Evolutionary conservation across 1,140 invertebrate species (phyloP).

Genomic region (Diprion similis): DNA sequence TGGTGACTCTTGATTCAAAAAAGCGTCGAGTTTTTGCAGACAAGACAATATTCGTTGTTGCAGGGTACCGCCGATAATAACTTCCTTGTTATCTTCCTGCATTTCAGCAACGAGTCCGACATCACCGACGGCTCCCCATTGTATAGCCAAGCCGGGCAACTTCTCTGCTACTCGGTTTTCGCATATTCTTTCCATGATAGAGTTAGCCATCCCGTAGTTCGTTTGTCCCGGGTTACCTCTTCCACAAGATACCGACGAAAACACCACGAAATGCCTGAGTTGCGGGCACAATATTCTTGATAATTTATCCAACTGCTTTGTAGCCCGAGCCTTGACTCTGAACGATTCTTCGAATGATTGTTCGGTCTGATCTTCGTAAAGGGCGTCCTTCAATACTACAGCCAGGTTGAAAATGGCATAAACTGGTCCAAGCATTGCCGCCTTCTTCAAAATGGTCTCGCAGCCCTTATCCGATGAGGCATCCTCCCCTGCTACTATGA

Average conservation of each 20-base stretch:
- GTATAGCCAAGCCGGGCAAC: constrained; percentile 64
- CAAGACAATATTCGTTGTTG: constrained; percentile 75
- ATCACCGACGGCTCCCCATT: constrained; percentile 69
- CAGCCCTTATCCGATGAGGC: constrained; percentile 69
- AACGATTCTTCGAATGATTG: constrained; percentile 65
- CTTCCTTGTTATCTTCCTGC: constrained; percentile 70
- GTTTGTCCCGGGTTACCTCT: constrained; percentile 72
- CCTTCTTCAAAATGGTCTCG: constrained; percentile 66
- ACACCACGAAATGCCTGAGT: constrained; percentile 31
- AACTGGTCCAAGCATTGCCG: constrained; percentile 69
- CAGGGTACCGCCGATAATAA: constrained; percentile 68
- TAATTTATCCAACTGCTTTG: constrained; percentile 67
- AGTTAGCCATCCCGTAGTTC: constrained; percentile 75
- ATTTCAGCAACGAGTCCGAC: constrained; percentile 68
- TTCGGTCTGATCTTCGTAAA: constrained; percentile 69
- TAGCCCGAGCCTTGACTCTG: constrained; percentile 68
- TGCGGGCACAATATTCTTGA: constrained; percentile 66
- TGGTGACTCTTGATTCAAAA: constrained; percentile 65
- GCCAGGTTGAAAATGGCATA: constrained; percentile 87
- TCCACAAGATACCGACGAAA: constrained; percentile 65
- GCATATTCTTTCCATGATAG: constrained; percentile 68
- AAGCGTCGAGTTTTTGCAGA: constrained; percentile 60
- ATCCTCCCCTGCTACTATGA: constrained; percentile 69
- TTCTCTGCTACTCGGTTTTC: constrained; percentile 59
- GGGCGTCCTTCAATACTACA: constrained; percentile 69